Evolutionary conservation across 2,113 vertebrate genomes (phyloP), one percentile per base, ranked within the genome.

Genomic region (Thamnaconus septentrionalis): DNA sequence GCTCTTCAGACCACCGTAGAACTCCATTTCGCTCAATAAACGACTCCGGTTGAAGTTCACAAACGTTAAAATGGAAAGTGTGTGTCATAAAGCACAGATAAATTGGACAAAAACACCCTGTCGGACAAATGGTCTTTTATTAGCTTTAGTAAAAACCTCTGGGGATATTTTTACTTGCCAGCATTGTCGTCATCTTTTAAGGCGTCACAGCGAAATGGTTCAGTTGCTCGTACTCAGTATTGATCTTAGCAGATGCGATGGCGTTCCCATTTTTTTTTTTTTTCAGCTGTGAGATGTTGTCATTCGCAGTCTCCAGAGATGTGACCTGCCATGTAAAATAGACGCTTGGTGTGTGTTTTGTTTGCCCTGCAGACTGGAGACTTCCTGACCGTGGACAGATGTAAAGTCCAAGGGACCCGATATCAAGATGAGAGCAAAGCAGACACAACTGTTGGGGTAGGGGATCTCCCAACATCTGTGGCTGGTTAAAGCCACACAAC

Each of bases 361-460:
- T 74, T 66, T 69, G 8, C 51, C 47, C 46, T 59, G 42, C 80
- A 89, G 88, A 87, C 68, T 57, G 87, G 83, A 42, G 91, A 91
- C 39, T 89, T 89, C 72, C 73, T 90, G 44, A 84, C 85, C 1
- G 80, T 88, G 73, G 91, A 91, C 49, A 89, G 82, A 83, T 88
- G 88, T 81, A 89, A 89, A 83, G 66, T 75, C 5, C 82, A 85
- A 55, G 79, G 75, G 5, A 53, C 80, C 44, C 80, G 88, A 5
- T 84, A 87, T 75, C 88, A 83, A 48, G 90, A 91, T 6, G 89
- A 92, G 73, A 71, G 75, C 56, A n/a, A 76, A 64, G 58, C 62
- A 58, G 91, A 92, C 50, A 46, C 86, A 9, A 48, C 78, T 2
- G 48, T 73, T 1, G 83, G 82, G 86, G 91, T 92, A 74, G 66